Base-by-base conservation (phyloP, 2,113 vertebrate genomes). In the Callorhinus ursinus region DNA sequence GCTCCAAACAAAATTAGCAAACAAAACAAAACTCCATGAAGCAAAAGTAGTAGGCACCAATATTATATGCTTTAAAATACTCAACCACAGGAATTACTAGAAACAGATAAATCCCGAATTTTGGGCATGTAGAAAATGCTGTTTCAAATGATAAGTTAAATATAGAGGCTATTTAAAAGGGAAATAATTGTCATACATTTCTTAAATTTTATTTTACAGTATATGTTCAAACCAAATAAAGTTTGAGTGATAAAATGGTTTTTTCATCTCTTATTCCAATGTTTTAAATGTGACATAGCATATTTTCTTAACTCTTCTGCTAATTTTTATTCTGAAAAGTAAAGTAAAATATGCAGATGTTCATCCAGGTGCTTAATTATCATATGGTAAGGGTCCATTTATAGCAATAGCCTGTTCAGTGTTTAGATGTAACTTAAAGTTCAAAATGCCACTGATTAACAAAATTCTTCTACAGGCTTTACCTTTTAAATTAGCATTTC, bases 161-260 rank as follows among this genome's bases (percentile, higher is more conserved):
- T 18, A 91, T 1, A 80, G 33, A 89, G 42, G 22, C 59, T 93
- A 65, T 90, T 96, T 93, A 21, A 87, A 96, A 77, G 72, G 81
- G n/a, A 96, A 94, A 81, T 91, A 88, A 72, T 82, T 87, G 39
- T 95, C 76, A 96, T 51, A 93, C 1, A 39, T 85, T 93, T 92
- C 80, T 82, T 97, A 51, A 88, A 72, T 94, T 97, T 95, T 97
- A 49, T 93, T 94, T 93, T 82, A 86, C 46, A 87, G 3, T 88
- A 28, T 93, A 74, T 95, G 90, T 90, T 97, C 79, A 95, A 33
- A 86, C 22, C 51, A 96, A 95, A 67, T 92, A 92, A 86, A 96
- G n/a, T 83, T 80, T 93, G 88, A 95, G 19, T 49, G 55, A 57
- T 93, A 95, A 89, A 39, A 46, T 94, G 76, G 85, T 36, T 93